A percentile compares a stretch with the other conserved stretches of the same genome.
phyloP scores from a whole-genome alignment of 2,888 invertebrate genomes.

The Trisateles emortualis region DNA sequence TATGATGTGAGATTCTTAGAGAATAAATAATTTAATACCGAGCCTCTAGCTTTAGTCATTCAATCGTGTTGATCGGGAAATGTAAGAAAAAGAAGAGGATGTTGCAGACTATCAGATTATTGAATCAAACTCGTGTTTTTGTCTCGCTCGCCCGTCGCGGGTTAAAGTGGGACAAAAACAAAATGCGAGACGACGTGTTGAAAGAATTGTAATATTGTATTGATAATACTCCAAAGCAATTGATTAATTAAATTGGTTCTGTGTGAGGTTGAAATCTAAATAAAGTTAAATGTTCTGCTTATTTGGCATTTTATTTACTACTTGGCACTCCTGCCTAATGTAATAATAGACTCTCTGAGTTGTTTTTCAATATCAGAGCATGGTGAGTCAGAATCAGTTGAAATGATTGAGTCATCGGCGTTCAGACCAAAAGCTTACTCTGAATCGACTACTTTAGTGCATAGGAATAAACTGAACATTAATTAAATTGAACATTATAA shows the following conservation, averaged over 20 bases:
- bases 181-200: constrained; percentile 38
- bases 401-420: constrained; percentile 43
- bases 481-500: constrained; percentile 15
- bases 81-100: constrained; percentile 50
- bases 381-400: constrained; percentile 45
- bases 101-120: constrained; percentile 60
- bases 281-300: constrained; percentile 42
- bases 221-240: constrained; percentile 46
- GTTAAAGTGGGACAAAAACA: constrained; percentile 45
- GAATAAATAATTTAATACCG: constrained; percentile 65
- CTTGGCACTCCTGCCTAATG: constrained; percentile 38
- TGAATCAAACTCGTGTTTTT: constrained; percentile 49
- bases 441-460: constrained; percentile 12
- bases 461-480: constrained; percentile 15
- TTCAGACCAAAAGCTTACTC: constrained; percentile 18
- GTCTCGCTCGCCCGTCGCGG: constrained; percentile 48
- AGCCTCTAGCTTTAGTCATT: constrained; percentile 59
- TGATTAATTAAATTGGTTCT: constrained; percentile 38
- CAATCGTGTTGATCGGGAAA: constrained; percentile 46
- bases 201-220: constrained; percentile 45
- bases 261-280: constrained; percentile 45
- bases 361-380: constrained; percentile 45
- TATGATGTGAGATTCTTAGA: constrained; percentile 71
- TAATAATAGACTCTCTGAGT: constrained; percentile 40
- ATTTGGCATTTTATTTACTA: constrained; percentile 46